Evolutionary conservation across 2,888 invertebrate genomes (phyloP), one percentile per base, ranked within the genome.

Genomic region (Sicus ferrugineus): DNA sequence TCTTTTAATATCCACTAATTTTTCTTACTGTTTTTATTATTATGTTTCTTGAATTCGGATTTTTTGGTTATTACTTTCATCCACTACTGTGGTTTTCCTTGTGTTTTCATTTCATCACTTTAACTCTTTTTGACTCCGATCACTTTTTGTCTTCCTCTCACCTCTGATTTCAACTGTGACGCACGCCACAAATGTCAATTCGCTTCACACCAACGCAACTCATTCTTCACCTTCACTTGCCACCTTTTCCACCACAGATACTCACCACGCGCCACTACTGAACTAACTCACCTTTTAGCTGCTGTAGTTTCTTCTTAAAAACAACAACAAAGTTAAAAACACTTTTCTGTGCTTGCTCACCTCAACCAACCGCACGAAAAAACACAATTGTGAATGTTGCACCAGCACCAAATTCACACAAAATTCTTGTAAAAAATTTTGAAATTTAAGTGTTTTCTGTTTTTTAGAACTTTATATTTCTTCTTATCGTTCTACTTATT

Each of bases 101-200:
- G n/a, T n/a, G n/a, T n/a, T n/a, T n/a, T n/a, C n/a, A n/a, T n/a
- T n/a, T n/a, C n/a, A n/a, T n/a, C n/a, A n/a, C n/a, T n/a, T n/a
- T n/a, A n/a, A n/a, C n/a, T n/a, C n/a, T n/a, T n/a, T n/a, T n/a
- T n/a, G n/a, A n/a, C n/a, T n/a, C n/a, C n/a, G n/a, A n/a, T n/a
- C n/a, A n/a, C n/a, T n/a, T n/a, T n/a, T n/a, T n/a, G n/a, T n/a
- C n/a, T n/a, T n/a, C n/a, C n/a, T n/a, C n/a, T n/a, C n/a, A n/a
- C n/a, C n/a, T n/a, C n/a, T n/a, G n/a, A n/a, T n/a, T n/a, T n/a
- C n/a, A n/a, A n/a, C n/a, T n/a, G n/a, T n/a, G n/a, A n/a, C n/a
- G n/a, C 80, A 77, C 74, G 69, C 42, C 63, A 67, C 14, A 65
- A 70, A 67, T 54, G 52, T 61, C 56, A 38, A 52, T 56, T 46